These are phyloP conservation scores for Lydus trimaculatus DNA, from an alignment of 2,888 invertebrate genomes.

Conservation along the genomic window DNA sequence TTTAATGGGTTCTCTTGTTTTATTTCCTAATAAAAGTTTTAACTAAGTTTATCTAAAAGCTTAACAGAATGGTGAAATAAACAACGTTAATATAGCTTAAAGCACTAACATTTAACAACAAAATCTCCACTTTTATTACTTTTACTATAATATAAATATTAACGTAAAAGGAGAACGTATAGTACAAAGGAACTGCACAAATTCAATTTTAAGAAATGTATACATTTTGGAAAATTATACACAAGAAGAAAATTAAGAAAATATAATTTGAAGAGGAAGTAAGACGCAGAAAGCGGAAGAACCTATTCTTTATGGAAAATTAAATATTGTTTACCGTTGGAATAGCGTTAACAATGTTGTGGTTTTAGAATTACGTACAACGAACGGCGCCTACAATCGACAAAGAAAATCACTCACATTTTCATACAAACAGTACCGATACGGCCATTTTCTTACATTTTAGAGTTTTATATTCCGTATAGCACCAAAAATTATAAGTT, in stretches of 20 bases:
- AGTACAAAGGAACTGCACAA: too few relatives aligned
- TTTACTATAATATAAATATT: background rate
- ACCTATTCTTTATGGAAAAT: background rate
- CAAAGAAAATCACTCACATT: background rate
- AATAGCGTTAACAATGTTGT: background rate
- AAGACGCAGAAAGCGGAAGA: too few relatives aligned
- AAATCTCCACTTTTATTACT: background rate
- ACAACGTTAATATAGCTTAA: background rate
- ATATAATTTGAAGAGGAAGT: too few relatives aligned
- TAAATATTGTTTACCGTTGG: background rate
- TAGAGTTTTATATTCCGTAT: too few relatives aligned
- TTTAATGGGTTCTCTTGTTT: background rate
- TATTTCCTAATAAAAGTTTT: slow-evolving; percentile 4
- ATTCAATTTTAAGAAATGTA: too few relatives aligned
- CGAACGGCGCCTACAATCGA: background rate
- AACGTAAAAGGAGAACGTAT: background rate
- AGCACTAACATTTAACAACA: background rate
- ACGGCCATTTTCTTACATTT: too few relatives aligned
- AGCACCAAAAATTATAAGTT: too few relatives aligned
- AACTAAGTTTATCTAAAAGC: slow-evolving; percentile 1
- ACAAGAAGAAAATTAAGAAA: too few relatives aligned
- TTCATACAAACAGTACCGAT: too few relatives aligned
- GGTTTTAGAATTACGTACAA: too few relatives aligned
- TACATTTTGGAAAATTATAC: too few relatives aligned
- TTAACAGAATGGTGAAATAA: slow-evolving; percentile 1